phyloP scores from a whole-genome alignment of 2,797 vertebrate species.

The Lateolabrax maculatus region DNA sequence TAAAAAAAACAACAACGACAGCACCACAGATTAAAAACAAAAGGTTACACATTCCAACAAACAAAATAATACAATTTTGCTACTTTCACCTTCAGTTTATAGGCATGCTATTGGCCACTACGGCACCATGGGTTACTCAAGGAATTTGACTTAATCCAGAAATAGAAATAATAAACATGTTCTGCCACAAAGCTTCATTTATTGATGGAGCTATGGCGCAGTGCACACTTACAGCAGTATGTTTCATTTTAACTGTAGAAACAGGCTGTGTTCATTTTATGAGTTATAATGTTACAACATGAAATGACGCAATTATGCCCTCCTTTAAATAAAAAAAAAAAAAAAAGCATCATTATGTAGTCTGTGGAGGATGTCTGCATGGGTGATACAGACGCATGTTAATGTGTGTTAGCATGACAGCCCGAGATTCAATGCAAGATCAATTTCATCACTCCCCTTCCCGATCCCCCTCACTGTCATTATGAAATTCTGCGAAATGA shows the following conservation, averaged over 20 bases:
- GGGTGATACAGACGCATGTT: conserved; percentile 1
- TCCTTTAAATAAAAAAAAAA: neutral
- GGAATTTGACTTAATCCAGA: neutral
- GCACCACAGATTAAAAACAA: neutral
- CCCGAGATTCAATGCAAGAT: conserved; percentile 28
- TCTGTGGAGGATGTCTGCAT: neutral
- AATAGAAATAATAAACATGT: neutral
- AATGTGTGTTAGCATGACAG: conserved; percentile 16
- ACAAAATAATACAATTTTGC: neutral
- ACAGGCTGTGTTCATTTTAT: neutral
- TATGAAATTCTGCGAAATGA: conserved; percentile 49
- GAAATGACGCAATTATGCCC: neutral
- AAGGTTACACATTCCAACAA: neutral
- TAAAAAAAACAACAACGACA: neutral
- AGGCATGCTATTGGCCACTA: neutral
- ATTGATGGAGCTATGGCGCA: neutral
- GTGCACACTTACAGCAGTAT: neutral
- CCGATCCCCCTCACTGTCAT: conserved; percentile 18
- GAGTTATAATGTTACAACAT: neutral
- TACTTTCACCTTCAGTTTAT: neutral
- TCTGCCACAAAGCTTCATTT: neutral
- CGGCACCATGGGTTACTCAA: neutral
- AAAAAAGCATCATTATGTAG: neutral
- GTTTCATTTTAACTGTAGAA: neutral
- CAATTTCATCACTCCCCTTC: conserved; percentile 49